Conservation (phyloP, 2,113 vertebrate species). For the Gallinago jamesoni region DNA sequence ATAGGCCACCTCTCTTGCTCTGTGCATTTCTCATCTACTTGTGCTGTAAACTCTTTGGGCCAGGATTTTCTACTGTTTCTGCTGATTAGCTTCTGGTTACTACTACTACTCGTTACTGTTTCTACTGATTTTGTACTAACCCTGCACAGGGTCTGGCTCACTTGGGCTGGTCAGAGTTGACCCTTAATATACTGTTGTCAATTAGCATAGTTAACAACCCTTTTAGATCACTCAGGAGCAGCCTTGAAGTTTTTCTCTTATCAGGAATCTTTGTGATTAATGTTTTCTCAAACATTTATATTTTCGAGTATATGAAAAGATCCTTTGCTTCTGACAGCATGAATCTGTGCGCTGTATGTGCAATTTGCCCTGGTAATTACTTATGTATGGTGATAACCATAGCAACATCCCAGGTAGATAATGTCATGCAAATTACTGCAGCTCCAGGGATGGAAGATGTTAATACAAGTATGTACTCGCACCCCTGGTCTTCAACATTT, state of each 20-base stretch:
- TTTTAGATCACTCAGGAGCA: background rate
- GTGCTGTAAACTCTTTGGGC: background rate
- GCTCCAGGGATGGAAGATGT: slow-evolving; percentile 37
- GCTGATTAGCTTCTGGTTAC: background rate
- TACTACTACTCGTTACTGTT: background rate
- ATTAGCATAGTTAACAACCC: background rate
- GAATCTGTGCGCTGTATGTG: slow-evolving; percentile 39
- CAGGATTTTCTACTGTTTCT: background rate
- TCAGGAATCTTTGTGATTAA: background rate
- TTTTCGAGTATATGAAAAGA: slow-evolving; percentile 44
- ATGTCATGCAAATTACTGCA: slow-evolving; percentile 41
- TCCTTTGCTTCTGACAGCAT: slow-evolving; percentile 50
- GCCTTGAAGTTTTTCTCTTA: background rate
- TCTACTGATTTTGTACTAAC: background rate
- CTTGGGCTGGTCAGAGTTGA: background rate
- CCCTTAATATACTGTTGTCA: background rate
- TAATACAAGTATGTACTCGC: slow-evolving; percentile 16
- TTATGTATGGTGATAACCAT: slow-evolving; percentile 70
- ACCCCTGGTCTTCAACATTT: background rate
- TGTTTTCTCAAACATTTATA: background rate
- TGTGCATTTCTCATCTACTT: background rate
- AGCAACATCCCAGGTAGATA: slow-evolving; percentile 66
- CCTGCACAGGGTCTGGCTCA: background rate
- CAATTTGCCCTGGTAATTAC: slow-evolving; percentile 69
- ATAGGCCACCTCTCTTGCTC: background rate